Conservation (phyloP, 2,797 vertebrate genomes). For the Syndactyla subalaris region DNA sequence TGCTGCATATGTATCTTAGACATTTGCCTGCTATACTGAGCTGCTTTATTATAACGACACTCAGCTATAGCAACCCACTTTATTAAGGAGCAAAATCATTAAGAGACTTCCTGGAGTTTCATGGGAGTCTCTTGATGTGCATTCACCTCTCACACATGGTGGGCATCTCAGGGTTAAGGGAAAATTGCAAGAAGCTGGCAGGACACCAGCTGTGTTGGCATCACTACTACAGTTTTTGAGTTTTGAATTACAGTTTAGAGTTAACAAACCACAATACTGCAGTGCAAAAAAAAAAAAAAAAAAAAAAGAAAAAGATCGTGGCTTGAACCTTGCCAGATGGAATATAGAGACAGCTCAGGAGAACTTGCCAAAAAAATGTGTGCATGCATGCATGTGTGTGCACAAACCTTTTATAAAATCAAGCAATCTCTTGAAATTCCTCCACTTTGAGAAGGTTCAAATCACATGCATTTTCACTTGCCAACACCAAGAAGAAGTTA, state of each 20-base stretch:
- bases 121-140: not conserved
- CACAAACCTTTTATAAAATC: constrained; percentile 7
- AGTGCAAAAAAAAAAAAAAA: not conserved
- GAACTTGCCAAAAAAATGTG: constrained; percentile 1
- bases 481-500: not conserved
- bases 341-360: constrained; percentile 5
- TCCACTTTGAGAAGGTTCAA: not conserved
- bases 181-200: not conserved
- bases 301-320: not conserved
- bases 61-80: not conserved
- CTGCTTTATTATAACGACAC: not conserved
- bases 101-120: not conserved
- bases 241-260: not conserved
- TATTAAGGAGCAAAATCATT: not conserved
- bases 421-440: constrained; percentile 14
- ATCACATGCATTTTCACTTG: not conserved
- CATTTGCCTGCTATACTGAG: not conserved
- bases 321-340: constrained; percentile 36
- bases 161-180: not conserved
- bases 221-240: not conserved
- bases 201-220: not conserved
- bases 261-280: not conserved
- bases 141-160: not conserved
- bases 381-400: not conserved
- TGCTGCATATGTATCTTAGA: not conserved